Conservation (phyloP, 37 sponge, comb jelly and placozoan genomes). For the Aplysina aerophoba region DNA sequence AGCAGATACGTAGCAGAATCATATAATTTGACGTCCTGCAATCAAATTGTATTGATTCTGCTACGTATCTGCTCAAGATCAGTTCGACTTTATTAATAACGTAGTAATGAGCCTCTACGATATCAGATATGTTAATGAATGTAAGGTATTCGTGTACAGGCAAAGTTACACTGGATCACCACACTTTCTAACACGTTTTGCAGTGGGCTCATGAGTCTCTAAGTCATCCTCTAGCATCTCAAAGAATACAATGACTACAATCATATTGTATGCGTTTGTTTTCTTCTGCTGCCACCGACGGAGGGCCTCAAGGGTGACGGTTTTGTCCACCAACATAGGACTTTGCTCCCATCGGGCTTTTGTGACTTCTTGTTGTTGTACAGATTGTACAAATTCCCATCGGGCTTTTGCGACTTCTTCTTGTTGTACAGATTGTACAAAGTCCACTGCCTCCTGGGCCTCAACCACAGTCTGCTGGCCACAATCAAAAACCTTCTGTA, state of each 20-base stretch:
- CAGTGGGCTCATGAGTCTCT: not conserved
- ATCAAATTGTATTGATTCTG: too few species aligned
- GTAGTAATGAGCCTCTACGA: too few species aligned
- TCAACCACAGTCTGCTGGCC: too few species aligned
- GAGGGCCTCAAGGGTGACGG: constrained; percentile 71
- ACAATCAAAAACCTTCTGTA: too few species aligned
- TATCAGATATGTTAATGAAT: too few species aligned
- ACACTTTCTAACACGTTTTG: not conserved
- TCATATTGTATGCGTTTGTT: constrained; percentile 76
- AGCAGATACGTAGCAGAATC: too few species aligned
- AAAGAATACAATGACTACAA: constrained; percentile 73
- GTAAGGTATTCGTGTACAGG: too few species aligned
- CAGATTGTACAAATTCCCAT: not conserved
- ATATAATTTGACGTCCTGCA: too few species aligned
- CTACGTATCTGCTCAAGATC: too few species aligned
- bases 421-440: not conserved
- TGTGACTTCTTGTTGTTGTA: not conserved
- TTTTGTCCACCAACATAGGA: constrained; percentile 55
- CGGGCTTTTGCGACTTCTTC: not conserved
- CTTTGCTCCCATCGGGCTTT: constrained; percentile 8
- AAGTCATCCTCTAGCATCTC: not conserved
- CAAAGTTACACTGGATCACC: not conserved
- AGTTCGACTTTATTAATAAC: too few species aligned
- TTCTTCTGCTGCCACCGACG: constrained; percentile 57
- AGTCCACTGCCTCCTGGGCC: too few species aligned